Evolutionary conservation across 2,888 invertebrate genomes (phyloP).

Genomic region (Miltochrista miniata): DNA sequence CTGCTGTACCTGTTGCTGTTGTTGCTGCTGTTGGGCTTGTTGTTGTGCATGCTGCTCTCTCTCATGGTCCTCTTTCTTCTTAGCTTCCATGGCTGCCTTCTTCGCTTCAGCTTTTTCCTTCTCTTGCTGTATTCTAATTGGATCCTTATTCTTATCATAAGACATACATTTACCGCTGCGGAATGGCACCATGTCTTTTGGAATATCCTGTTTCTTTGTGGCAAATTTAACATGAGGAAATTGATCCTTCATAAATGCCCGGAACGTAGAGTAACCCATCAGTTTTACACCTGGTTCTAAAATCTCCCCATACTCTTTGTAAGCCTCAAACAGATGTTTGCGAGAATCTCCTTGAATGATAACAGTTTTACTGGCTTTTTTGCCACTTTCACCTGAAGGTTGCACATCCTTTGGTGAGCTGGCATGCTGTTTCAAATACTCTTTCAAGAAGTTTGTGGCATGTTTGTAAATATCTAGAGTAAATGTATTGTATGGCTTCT

Average conservation of each 20-base stretch:
- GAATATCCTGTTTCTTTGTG: constrained; percentile 80
- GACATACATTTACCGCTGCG: constrained; percentile 82
- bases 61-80: constrained; percentile 77
- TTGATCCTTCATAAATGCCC: constrained; percentile 92
- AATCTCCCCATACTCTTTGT: constrained; percentile 88
- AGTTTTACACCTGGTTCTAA: constrained; percentile 88
- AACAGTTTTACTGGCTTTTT: constrained; percentile 77
- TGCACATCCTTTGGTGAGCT: constrained; percentile 80
- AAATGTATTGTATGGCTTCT: constrained; percentile 91
- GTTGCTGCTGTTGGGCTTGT: constrained; percentile 63
- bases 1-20: constrained; percentile 56
- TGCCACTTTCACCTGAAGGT: constrained; percentile 72
- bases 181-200: constrained; percentile 78
- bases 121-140: constrained; percentile 75
- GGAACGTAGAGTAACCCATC: constrained; percentile 92
- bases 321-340: constrained; percentile 89
- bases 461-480: constrained; percentile 90
- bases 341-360: constrained; percentile 82
- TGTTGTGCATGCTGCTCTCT: constrained; percentile 70
- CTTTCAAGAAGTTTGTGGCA: constrained; percentile 89
- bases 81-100: constrained; percentile 77
- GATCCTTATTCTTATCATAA: constrained; percentile 81
- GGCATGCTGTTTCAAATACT: constrained; percentile 87
- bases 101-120: constrained; percentile 79
- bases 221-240: constrained; percentile 91